Conservation (phyloP, 2,888 invertebrate genomes). For the Iselma pallidipennis region DNA sequence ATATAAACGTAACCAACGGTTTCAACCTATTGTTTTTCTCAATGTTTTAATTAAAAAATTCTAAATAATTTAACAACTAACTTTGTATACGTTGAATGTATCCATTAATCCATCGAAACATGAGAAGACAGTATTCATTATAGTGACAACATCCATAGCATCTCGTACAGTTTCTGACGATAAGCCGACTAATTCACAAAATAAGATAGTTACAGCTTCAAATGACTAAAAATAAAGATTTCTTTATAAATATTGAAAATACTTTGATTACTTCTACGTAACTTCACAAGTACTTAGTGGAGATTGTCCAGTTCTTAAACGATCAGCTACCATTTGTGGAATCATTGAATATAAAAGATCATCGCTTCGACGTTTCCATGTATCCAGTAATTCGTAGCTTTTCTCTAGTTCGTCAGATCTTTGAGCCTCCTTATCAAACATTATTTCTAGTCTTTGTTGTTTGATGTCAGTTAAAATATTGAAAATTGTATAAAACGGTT, state of each 20-base stretch:
- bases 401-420: conserved; percentile 76
- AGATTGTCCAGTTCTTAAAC: conserved; percentile 73
- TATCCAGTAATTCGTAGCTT: conserved; percentile 74
- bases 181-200: conserved; percentile 69
- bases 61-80: conserved; percentile 43
- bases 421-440: conserved; percentile 79
- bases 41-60: background rate
- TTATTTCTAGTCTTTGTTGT: conserved; percentile 71
- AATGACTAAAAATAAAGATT: conserved; percentile 62
- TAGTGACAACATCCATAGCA: conserved; percentile 76
- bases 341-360: conserved; percentile 89
- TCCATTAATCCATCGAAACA: conserved; percentile 82
- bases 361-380: conserved; percentile 83
- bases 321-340: conserved; percentile 79
- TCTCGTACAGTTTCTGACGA: conserved; percentile 61
- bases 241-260: too few species aligned
- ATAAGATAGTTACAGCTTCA: conserved; percentile 74
- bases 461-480: too few species aligned
- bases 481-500: background rate
- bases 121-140: conserved; percentile 82
- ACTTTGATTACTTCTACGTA: too few species aligned
- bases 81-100: conserved; percentile 83
- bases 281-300: conserved; percentile 79
- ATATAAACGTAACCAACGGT: conserved; percentile 88
- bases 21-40: conserved; percentile 71